phyloP scores from a whole-genome alignment of 2,888 invertebrate genomes.

The Fabriciana adippe region DNA sequence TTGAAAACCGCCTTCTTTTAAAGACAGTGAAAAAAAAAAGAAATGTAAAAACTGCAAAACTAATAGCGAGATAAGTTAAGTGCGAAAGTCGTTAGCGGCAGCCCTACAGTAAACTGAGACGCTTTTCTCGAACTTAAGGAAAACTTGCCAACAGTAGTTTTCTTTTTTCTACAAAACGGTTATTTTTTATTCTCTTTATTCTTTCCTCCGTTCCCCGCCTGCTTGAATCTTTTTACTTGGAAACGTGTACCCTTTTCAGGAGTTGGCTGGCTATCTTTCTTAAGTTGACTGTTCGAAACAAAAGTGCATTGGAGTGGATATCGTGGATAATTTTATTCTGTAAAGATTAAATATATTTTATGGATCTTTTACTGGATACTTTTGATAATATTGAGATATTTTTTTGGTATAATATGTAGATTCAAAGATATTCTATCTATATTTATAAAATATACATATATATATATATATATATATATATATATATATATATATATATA shows the following conservation, averaged over 20 bases:
- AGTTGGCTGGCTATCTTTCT: slow-evolving; percentile 79
- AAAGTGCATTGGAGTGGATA: slow-evolving; percentile 51
- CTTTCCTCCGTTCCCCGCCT: slow-evolving; percentile 48
- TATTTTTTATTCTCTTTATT: slow-evolving; percentile 47
- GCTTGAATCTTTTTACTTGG: slow-evolving; percentile 74
- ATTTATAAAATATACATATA: no score
- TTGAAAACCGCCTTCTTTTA: neutral
- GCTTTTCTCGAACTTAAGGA: slow-evolving; percentile 60
- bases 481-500: no score
- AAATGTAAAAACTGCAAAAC: neutral
- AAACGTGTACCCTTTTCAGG: slow-evolving; percentile 81
- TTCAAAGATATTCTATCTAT: no score
- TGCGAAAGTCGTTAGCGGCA: slow-evolving; percentile 49
- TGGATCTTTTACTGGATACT: neutral
- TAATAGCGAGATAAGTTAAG: slow-evolving; percentile 36
- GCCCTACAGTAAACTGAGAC: slow-evolving; percentile 55
- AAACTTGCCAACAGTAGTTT: slow-evolving; percentile 77
- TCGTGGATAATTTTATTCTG: neutral
- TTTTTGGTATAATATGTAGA: no score
- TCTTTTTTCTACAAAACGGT: slow-evolving; percentile 67
- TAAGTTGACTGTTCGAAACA: slow-evolving; percentile 71
- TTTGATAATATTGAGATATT: neutral
- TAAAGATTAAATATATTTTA: neutral
- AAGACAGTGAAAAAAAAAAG: neutral
- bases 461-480: no score